Evolutionary conservation across 2,113 vertebrate species (phyloP), one percentile per base, ranked within the genome.

Genomic region (Suricata suricatta): DNA sequence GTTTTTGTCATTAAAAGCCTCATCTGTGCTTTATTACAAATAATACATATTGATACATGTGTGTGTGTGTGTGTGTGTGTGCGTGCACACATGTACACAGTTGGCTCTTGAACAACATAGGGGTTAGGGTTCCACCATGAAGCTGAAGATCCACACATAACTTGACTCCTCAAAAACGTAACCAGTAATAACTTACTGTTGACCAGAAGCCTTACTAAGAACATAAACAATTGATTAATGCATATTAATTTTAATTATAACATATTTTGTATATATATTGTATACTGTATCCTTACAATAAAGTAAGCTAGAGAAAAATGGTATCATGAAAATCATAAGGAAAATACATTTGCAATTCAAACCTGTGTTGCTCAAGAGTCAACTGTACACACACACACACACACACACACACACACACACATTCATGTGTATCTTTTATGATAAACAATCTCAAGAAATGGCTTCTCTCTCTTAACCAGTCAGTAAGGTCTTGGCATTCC

Each of bases 1-100:
- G 23, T 66, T 92, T 95, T 84, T 92, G 38, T 69, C 38, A 93
- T 92, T 63, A 79, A 81, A 97, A 88, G 16, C 8, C 5, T 12
- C 19, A 41, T 19, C 33, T 81, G 87, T 16, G 47, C 15, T 69
- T 90, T 44, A 80, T 11, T 41, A 72, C 1, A 54, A 80, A 77
- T 88, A 80, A 89, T 93, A 86, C 27, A 77, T 11, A 57, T 57
- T 38, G 2, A 41, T 71, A n/a, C 74, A 31, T 35, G 21, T 57
- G 27, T 12, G 31, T 64, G 66, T 12, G 29, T 23, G 6, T 14
- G 5, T 44, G 41, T 44, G 57, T 47, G 17, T 27, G 44, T 21
- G n/a, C 31, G 16, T 44, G 21, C 44, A 31, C n/a, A 6, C n/a
- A 31, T 76, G 10, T 9, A 14, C 14, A 76, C 74, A 16, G 27